Evolutionary conservation across 2,113 vertebrate genomes (phyloP), one percentile per base, ranked within the genome.

Genomic region (Archilochus colubris): DNA sequence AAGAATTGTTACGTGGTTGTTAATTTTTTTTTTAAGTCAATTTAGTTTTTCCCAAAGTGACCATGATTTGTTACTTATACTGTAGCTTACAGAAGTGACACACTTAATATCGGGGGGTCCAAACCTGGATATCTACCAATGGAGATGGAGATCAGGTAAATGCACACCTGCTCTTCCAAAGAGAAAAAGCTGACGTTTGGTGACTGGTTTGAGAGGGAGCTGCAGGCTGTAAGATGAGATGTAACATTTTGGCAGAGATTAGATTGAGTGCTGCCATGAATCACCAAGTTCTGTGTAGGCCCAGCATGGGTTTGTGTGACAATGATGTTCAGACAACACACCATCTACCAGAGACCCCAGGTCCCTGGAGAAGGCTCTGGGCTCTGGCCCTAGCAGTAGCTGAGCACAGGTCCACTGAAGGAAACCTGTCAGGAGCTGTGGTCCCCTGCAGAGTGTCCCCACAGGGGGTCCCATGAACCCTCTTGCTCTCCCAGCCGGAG

Each of bases 131-230:
- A 97, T 97, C 97, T 97, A 97, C 97, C 97, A 97, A 91, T 97
- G 97, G 97, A 97, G 97, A 97, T 97, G 97, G 97, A 97, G 97
- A 97, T 95, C 97, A 97, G 97, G 97, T 97, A 97, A 97, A 95
- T 97, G 92, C 79, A 86, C 94, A 96, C 96, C 96, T 94, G 94
- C 67, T 96, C 93, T 97, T 95, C 95, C 94, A 95, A 51, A 95
- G 86, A 92, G 84, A 95, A 94, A 72, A 87, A 94, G 78, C 80
- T 86, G 87, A 94, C 3, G 0, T 68, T 93, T 91, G 95, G 95
- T 91, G 62, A 55, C 84, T 94, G 88, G 31, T 86, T 73, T 68
- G 97, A 80, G 86, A 96, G 91, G 89, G 90, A 97, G 85, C 50
- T n/a, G 36, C 74, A 94, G 77, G 76, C 82, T 70, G 6, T 38